Base-by-base conservation (phyloP, 2,113 vertebrate genomes). In the Picathartes gymnocephalus region DNA sequence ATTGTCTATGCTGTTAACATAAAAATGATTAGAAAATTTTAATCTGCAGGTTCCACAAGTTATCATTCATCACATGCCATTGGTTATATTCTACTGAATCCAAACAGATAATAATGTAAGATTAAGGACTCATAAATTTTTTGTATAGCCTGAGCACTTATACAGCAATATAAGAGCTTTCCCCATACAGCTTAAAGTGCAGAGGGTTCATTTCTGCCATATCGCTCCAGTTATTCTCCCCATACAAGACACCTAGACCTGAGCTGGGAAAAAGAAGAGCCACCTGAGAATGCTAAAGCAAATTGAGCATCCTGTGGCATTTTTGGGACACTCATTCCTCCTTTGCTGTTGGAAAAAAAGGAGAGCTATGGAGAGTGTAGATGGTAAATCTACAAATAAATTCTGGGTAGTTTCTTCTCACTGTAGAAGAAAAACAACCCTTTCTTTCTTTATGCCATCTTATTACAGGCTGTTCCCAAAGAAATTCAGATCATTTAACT, bases 111-210 rank as follows among this genome's bases (percentile, higher is more conserved):
- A 53, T 31, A 48, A 90, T 3, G 22, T 28, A 61, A 57, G 19
- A 70, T 73, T 61, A 57, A 81, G 60, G 39, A 70, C 16, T 58
- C 17, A 24, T 20, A 12, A 11, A 11, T 31, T 61, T 72, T 51
- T 84, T 53, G 69, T 13, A n/a, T 1, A 61, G 57, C 17, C 22
- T 0, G 0, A 66, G 42, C 19, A 68, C 15, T 66, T 19, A 17
- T 1, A 44, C 6, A 70, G 37, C 54, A 72, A 48, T 22, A 0
- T 9, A 48, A 66, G 60, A 62, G 23, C 23, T 35, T 45, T 68
- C 23, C 30, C 39, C 9, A 2, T 7, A 13, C 0, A 8, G 5
- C 30, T 42, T 18, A 27, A 92, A 37, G 15, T 13, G 5, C 39
- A 35, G 10, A 47, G 21, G 9, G 13, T 8, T 70, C 30, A 53